A percentile compares a stretch with the other conserved stretches of the same genome.
Conservation (phyloP, 2,113 vertebrate species). For the Acinonyx jubatus region DNA sequence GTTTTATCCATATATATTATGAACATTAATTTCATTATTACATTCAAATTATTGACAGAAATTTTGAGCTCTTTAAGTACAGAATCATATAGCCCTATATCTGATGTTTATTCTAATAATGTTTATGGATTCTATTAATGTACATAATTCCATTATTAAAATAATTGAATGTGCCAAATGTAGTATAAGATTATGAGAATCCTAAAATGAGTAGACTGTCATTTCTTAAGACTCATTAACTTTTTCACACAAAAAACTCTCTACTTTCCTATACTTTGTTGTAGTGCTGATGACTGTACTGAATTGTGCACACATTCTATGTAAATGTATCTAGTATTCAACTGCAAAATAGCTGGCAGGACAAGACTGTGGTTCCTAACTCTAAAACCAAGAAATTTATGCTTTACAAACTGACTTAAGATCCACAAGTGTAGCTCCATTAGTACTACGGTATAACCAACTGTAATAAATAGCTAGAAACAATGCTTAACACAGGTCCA, state of each 20-base stretch:
- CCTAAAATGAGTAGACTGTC: neutral
- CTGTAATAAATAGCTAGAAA: slow-evolving; percentile 27
- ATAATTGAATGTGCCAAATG: neutral
- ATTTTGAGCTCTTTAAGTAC: neutral
- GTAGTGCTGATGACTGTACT: neutral
- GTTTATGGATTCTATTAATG: neutral
- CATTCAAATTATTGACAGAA: neutral
- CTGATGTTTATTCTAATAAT: neutral
- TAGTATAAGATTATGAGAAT: neutral
- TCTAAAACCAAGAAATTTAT: neutral
- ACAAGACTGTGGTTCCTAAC: neutral
- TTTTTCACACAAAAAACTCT: neutral
- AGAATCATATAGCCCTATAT: neutral
- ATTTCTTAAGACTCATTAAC: neutral
- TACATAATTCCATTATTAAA: neutral
- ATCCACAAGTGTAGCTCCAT: neutral
- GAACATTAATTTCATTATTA: neutral
- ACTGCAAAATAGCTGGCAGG: neutral
- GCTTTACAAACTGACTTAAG: neutral
- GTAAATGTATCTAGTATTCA: neutral
- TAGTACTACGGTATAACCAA: neutral
- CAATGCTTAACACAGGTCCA: neutral
- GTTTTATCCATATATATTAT: neutral
- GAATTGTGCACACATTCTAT: neutral
- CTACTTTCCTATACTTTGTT: neutral